Conservation (phyloP, 2,888 invertebrate genomes). For the Cancer borealis region DNA sequence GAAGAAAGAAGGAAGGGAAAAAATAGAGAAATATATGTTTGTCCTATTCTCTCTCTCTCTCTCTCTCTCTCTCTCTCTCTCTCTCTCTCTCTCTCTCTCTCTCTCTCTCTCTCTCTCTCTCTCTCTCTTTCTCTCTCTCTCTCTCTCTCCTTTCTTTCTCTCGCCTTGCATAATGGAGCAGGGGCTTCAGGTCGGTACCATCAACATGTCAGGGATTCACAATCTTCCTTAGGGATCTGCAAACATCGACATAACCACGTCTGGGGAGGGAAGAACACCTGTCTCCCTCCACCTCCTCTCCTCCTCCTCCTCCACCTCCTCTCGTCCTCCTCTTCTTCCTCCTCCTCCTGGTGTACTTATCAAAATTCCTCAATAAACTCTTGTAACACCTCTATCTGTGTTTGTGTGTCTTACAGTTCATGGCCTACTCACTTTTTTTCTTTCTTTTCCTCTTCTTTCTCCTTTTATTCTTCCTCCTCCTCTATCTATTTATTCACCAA, state of each 20-base stretch:
- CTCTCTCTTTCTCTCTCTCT: constrained; percentile 41
- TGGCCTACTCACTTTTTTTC: background rate
- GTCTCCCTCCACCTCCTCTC: background rate
- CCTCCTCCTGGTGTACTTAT: background rate
- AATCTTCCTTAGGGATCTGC: constrained; percentile 25
- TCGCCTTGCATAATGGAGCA: constrained; percentile 13
- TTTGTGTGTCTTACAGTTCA: background rate
- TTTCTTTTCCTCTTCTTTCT: background rate
- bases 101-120: constrained; percentile 30
- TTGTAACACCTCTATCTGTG: background rate
- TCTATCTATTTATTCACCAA: background rate
- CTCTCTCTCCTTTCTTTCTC: background rate
- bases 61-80: background rate
- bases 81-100: constrained; percentile 32
- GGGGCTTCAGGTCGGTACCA: background rate
- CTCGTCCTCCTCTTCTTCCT: background rate
- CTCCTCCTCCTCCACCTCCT: no score
- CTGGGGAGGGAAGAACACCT: background rate
- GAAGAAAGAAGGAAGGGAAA: background rate
- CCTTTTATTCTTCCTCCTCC: background rate
- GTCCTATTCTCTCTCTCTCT: no score
- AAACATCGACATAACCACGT: constrained; percentile 25
- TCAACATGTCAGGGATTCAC: constrained; percentile 1
- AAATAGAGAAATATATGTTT: background rate
- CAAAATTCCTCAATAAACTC: background rate